Base-by-base conservation (phyloP, 2,888 invertebrate genomes). In the Hypselothyrea guttata region DNA sequence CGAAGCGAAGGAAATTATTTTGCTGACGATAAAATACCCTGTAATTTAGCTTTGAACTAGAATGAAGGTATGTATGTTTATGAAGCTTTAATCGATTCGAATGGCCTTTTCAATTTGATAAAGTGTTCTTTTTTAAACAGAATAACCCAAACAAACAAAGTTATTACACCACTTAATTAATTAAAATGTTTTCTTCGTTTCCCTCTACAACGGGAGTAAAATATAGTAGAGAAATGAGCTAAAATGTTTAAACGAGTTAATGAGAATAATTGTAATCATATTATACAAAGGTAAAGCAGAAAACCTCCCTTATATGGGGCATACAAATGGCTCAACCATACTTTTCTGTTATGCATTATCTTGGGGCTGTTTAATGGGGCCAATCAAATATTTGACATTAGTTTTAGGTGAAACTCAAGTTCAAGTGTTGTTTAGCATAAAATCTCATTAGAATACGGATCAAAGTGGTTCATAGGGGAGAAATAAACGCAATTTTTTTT, bases 321-420 rank as follows among this genome's bases (percentile, higher is more conserved):
- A 30, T 51, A 46, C 63, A 77, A 74, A 58, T 81, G 84, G 84
- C 84, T 84, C 84, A 77, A 33, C 33, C 22, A 13, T 34, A 41
- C 7, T 8, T 31, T 34, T n/a, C 4, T 16, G 4, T 33, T 12
- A 4, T 27, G 11, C 33, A 11, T 40, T 9, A 9, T 31, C 1
- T 3, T 35, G 47, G 57, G 59, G 58, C 65, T 44, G n/a, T 67
- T 68, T 69, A 84, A 84, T 78, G 78, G 84, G 78, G 86, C 67
- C 84, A 84, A 86, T 84, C 84, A 86, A 84, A 84, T 86, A 86
- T 86, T 84, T 84, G 75, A 74, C 69, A 81, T 86, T 76, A 67
- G 63, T 68, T 65, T 67, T 69, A 52, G 63, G 31, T 31, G 54
- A 48, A 52, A 55, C 64, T 52, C 47, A 51, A 58, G 52, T 44